Conservation (phyloP, 1,140 invertebrate species). For the Zaprionus africanus region DNA sequence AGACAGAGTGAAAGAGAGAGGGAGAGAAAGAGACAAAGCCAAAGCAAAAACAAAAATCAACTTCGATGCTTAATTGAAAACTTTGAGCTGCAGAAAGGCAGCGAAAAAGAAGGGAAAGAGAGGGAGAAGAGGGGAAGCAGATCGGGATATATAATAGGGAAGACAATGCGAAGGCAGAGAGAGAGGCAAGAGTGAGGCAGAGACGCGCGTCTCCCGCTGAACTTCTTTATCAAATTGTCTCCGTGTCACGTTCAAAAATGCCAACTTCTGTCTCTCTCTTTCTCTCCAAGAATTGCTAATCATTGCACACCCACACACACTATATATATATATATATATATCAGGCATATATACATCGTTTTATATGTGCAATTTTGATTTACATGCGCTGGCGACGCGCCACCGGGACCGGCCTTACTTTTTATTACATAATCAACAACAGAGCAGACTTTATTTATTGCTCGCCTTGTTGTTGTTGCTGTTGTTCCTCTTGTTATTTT, state of each 20-base stretch:
- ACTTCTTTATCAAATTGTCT: slow-evolving; percentile 5
- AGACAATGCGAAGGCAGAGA: neutral
- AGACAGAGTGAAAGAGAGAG: slow-evolving; percentile 9
- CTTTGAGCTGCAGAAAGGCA: neutral
- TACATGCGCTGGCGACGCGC: slow-evolving; percentile 40
- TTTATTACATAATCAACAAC: slow-evolving; percentile 57
- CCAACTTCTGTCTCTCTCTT: slow-evolving; percentile 2
- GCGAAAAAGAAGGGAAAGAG: neutral
- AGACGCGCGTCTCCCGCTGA: neutral
- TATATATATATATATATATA: slow-evolving; percentile 4
- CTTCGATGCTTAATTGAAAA: slow-evolving; percentile 3
- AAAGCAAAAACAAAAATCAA: neutral
- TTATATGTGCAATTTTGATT: slow-evolving; percentile 43
- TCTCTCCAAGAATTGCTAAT: slow-evolving; percentile 51
- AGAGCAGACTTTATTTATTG: slow-evolving; percentile 37
- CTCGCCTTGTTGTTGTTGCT: slow-evolving; percentile 19
- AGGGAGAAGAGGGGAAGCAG: neutral
- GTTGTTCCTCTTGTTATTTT: slow-evolving; percentile 14
- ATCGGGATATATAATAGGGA: no score
- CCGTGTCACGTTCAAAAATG: slow-evolving; percentile 8
- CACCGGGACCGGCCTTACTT: slow-evolving; percentile 36
- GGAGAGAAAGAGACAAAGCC: neutral
- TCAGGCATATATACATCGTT: slow-evolving; percentile 4
- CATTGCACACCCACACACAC: slow-evolving; percentile 40
- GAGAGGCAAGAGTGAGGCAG: neutral